phyloP scores from a whole-genome alignment of 1,140 invertebrate genomes.

The Brachionus paranguensis region DNA sequence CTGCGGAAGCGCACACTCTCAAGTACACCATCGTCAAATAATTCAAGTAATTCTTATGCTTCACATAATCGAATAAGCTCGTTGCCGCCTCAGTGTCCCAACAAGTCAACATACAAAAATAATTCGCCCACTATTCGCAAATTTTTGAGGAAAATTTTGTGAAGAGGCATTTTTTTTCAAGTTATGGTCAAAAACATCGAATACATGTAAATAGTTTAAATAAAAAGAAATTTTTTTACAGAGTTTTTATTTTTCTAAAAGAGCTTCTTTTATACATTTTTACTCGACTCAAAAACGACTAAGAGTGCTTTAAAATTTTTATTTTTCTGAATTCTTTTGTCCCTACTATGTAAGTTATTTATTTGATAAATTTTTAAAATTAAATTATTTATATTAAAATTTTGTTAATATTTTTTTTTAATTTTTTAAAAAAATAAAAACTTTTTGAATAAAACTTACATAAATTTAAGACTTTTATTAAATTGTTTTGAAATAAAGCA shows the following conservation, averaged over 20 bases:
- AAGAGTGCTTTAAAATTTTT: background rate
- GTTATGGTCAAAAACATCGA: background rate
- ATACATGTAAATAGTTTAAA: background rate
- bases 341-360: background rate
- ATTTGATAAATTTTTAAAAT: background rate
- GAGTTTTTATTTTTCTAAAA: background rate
- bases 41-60: background rate
- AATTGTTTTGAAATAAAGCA: background rate
- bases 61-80: background rate
- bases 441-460: background rate
- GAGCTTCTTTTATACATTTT: background rate
- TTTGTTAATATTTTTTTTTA: background rate
- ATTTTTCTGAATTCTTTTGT: background rate
- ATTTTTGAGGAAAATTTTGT: constrained; percentile 17
- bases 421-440: background rate
- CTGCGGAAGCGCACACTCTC: background rate
- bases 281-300: background rate
- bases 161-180: background rate
- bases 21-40: background rate
- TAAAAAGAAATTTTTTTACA: background rate
- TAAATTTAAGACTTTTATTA: background rate
- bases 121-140: background rate
- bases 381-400: background rate
- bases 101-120: background rate
- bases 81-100: background rate